Percentiles rank a stretch among this genome's conserved stretches.
Conservation (phyloP, 2,797 vertebrate species). For the Buphagus erythrorhynchus region DNA sequence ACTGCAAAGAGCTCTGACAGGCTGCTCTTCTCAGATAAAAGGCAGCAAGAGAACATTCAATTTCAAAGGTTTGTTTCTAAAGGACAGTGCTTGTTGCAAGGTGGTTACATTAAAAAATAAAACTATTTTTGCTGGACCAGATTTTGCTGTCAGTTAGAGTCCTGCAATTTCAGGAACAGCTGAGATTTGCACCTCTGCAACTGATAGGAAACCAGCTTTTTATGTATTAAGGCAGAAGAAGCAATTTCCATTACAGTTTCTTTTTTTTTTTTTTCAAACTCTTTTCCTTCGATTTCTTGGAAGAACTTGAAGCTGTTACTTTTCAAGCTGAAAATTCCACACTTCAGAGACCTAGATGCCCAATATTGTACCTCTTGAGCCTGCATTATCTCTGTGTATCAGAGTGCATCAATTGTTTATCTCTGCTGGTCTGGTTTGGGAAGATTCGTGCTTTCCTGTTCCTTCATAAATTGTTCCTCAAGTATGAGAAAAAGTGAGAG, state of each 20-base stretch:
- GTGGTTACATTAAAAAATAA: neutral
- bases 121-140: neutral
- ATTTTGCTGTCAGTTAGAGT: neutral
- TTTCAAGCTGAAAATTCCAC: neutral
- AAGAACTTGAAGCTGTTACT: neutral
- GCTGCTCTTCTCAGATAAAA: slow-evolving; percentile 46
- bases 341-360: neutral
- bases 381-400: neutral
- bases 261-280: neutral
- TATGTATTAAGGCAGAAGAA: neutral
- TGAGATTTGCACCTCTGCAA: neutral
- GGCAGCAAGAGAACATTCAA: neutral
- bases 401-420: neutral
- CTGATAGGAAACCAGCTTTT: neutral
- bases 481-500: neutral
- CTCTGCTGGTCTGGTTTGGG: neutral
- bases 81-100: neutral
- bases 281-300: neutral
- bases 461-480: neutral
- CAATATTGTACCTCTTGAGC: neutral
- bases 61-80: slow-evolving; percentile 18
- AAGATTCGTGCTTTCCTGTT: neutral
- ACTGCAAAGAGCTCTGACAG: neutral
- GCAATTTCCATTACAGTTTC: neutral
- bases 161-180: neutral